phyloP scores from a whole-genome alignment of 2,888 invertebrate species.

The Dryomyza anilis region DNA sequence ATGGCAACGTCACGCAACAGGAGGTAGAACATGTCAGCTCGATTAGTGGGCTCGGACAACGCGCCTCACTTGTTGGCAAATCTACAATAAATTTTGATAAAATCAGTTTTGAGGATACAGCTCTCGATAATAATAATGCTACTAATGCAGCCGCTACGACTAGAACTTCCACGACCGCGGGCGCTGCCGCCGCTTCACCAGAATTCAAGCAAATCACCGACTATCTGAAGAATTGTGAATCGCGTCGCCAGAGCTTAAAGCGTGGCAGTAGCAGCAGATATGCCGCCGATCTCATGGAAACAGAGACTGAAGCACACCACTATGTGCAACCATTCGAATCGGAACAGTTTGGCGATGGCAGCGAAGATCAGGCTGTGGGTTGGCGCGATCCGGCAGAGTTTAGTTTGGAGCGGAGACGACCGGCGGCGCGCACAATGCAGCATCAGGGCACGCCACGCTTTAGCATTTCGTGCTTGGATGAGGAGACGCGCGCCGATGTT shows the following conservation, averaged over 20 bases:
- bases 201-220: constrained; percentile 56
- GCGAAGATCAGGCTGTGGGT: constrained; percentile 71
- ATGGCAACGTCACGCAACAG: constrained; percentile 9
- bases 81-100: constrained; percentile 54
- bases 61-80: constrained; percentile 39
- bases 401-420: constrained; percentile 42
- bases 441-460: constrained; percentile 53
- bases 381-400: constrained; percentile 71
- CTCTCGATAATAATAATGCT: constrained; percentile 25
- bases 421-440: constrained; percentile 43
- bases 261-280: constrained; percentile 5
- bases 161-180: constrained; percentile 27
- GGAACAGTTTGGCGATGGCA: constrained; percentile 49
- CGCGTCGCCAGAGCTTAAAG: constrained; percentile 49
- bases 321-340: constrained; percentile 55
- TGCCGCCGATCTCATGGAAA: constrained; percentile 34
- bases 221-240: constrained; percentile 52
- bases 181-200: constrained; percentile 40
- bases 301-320: constrained; percentile 43
- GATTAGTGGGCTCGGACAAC: constrained; percentile 32
- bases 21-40: constrained; percentile 9
- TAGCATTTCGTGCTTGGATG: constrained; percentile 55
- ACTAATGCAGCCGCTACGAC: neutral
- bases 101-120: constrained; percentile 55
- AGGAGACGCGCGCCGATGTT: constrained; percentile 45